Percentiles rank a stretch among this genome's conserved stretches.
These are phyloP conservation scores for Electrophaes corylata DNA, from an alignment of 2,888 invertebrate species.

Conservation along the genomic window DNA sequence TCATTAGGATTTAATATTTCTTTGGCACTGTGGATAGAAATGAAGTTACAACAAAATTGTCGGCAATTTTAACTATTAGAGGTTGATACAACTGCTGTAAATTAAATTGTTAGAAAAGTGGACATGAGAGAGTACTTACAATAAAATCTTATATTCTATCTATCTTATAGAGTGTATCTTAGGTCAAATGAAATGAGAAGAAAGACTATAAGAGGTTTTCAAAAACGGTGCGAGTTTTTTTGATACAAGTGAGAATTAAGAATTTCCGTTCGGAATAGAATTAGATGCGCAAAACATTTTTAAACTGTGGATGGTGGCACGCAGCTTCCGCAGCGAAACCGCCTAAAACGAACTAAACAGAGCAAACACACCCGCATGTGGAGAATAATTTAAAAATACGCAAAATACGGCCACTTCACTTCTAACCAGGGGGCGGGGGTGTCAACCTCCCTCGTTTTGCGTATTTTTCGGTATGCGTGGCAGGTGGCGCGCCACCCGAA, in stretches of 20 bases:
- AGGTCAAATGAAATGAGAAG: too few relatives aligned
- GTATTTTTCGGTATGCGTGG: slow-evolving; percentile 85
- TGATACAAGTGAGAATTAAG: background rate
- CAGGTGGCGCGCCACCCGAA: slow-evolving; percentile 72
- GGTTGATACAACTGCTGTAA: too few relatives aligned
- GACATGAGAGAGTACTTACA: too few relatives aligned
- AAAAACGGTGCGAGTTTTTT: too few relatives aligned
- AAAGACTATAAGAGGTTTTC: too few relatives aligned
- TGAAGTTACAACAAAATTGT: too few relatives aligned
- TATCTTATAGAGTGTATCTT: too few relatives aligned
- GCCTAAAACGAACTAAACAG: slow-evolving; percentile 68
- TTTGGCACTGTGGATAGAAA: too few relatives aligned
- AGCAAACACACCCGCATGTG: slow-evolving; percentile 70
- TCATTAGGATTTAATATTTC: too few relatives aligned
- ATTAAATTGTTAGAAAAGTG: too few relatives aligned
- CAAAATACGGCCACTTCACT: slow-evolving; percentile 82
- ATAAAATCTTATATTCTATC: too few relatives aligned
- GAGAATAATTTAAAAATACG: slow-evolving; percentile 83
- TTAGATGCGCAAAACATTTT: slow-evolving; percentile 12
- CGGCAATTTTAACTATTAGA: too few relatives aligned
- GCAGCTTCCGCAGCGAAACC: slow-evolving; percentile 53
- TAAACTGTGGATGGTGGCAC: slow-evolving; percentile 33
- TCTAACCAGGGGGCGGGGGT: slow-evolving; percentile 75
- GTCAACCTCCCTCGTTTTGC: slow-evolving; percentile 67
- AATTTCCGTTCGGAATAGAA: slow-evolving; percentile 6